phyloP scores from a whole-genome alignment of 2,797 vertebrate species.

The Erethizon dorsatum region DNA sequence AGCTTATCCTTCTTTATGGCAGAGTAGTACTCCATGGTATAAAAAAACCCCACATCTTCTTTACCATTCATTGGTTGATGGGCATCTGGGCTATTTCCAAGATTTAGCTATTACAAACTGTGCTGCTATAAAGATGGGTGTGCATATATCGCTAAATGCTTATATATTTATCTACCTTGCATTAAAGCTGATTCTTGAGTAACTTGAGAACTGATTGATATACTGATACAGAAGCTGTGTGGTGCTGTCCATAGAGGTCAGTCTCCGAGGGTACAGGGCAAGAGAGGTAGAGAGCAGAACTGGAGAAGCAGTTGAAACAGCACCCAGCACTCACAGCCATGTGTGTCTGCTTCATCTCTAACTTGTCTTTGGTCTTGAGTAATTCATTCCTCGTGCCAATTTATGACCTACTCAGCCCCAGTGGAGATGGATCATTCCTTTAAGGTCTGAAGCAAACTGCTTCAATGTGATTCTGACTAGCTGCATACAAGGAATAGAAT shows the following conservation, averaged over 20 bases:
- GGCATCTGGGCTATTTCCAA: not conserved
- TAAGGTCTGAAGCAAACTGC: not conserved
- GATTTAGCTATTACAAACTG: not conserved
- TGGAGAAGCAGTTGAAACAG: not conserved
- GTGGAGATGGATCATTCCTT: not conserved
- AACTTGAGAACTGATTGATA: not conserved
- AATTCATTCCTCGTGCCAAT: not conserved
- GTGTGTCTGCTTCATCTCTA: not conserved
- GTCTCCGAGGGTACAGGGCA: not conserved
- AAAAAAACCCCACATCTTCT: not conserved
- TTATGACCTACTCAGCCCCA: not conserved
- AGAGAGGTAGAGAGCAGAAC: not conserved
- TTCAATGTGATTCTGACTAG: not conserved
- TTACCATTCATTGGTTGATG: not conserved
- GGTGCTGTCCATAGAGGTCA: not conserved
- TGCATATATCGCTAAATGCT: not conserved
- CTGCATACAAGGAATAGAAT: not conserved
- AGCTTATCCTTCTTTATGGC: not conserved
- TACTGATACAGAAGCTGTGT: not conserved
- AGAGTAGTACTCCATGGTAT: not conserved
- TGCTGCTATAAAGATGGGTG: not conserved
- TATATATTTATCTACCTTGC: not conserved
- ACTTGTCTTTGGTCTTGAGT: not conserved
- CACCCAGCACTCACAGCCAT: accelerated
- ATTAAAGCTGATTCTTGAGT: not conserved